Evolutionary conservation across 2,888 invertebrate species (phyloP).

Genomic region (Laspeyria flexula): DNA sequence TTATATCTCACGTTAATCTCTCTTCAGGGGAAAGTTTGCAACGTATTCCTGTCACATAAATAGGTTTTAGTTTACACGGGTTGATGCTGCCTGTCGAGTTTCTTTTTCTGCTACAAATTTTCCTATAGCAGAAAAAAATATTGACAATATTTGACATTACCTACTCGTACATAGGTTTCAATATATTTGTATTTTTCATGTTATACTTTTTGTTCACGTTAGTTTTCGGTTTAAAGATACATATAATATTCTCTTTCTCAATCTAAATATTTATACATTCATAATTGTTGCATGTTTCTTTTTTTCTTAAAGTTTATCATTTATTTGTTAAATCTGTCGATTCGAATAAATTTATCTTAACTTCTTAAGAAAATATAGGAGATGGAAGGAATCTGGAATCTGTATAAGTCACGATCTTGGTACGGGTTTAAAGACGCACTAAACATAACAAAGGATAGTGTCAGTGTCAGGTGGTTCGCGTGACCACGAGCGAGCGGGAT

Average conservation of each 20-base stretch:
- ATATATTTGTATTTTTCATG: too few relatives aligned
- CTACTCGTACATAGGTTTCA: too few relatives aligned
- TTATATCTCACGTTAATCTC: slow-evolving; percentile 49
- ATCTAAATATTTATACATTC: too few relatives aligned
- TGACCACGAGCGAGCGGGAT: slow-evolving; percentile 68
- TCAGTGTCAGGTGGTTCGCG: slow-evolving; percentile 75
- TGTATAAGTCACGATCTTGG: slow-evolving; percentile 65
- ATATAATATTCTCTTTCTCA: too few relatives aligned
- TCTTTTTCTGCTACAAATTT: too few relatives aligned
- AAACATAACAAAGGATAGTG: slow-evolving; percentile 63
- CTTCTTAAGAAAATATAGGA: slow-evolving; percentile 47
- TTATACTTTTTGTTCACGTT: too few relatives aligned
- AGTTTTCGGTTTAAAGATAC: too few relatives aligned
- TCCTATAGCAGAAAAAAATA: too few relatives aligned
- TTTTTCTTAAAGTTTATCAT: too few relatives aligned
- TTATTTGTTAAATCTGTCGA: too few relatives aligned
- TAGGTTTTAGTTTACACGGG: slow-evolving; percentile 25
- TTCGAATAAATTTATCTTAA: neutral
- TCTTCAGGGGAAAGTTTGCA: slow-evolving; percentile 40
- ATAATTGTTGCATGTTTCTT: too few relatives aligned
- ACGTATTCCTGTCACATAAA: slow-evolving; percentile 29
- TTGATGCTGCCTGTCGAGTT: slow-evolving; percentile 1
- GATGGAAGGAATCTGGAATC: slow-evolving; percentile 63
- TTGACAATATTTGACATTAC: too few relatives aligned
- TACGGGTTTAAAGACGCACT: slow-evolving; percentile 42